Percentiles rank a stretch among this genome's conserved stretches.
Conservation (phyloP, 2,888 invertebrate genomes). For the Trachelus iudaicus region DNA sequence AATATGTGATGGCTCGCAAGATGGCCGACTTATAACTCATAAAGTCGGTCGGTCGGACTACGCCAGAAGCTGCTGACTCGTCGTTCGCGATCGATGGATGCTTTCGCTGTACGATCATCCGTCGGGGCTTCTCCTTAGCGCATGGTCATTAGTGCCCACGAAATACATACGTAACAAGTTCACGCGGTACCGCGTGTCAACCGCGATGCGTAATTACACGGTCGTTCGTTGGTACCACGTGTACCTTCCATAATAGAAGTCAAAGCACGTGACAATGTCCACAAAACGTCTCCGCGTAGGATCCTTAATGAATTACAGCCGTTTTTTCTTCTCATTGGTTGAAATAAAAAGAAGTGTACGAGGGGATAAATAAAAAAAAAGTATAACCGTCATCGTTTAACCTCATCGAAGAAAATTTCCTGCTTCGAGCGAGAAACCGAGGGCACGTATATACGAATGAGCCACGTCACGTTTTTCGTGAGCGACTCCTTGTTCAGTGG, state of each 20-base stretch:
- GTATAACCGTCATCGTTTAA: neutral
- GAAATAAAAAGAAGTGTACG: neutral
- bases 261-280: neutral
- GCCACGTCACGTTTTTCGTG: neutral
- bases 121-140: neutral
- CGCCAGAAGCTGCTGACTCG: constrained; percentile 35
- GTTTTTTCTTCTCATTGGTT: neutral
- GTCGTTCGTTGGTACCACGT: neutral
- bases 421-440: neutral
- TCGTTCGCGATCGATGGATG: constrained; percentile 53
- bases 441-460: neutral
- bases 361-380: too few species aligned
- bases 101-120: constrained; percentile 30
- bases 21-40: constrained; percentile 65
- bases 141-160: neutral
- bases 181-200: neutral
- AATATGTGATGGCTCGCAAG: constrained; percentile 61
- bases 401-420: neutral
- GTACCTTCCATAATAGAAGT: neutral
- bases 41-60: constrained; percentile 52
- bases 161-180: neutral
- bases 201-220: neutral
- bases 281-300: neutral
- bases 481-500: constrained; percentile 6
- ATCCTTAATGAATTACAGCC: neutral